Percentiles rank a stretch among this genome's conserved stretches.
Conservation (phyloP, 2,113 vertebrate species). For the Hippocampus abdominalis region DNA sequence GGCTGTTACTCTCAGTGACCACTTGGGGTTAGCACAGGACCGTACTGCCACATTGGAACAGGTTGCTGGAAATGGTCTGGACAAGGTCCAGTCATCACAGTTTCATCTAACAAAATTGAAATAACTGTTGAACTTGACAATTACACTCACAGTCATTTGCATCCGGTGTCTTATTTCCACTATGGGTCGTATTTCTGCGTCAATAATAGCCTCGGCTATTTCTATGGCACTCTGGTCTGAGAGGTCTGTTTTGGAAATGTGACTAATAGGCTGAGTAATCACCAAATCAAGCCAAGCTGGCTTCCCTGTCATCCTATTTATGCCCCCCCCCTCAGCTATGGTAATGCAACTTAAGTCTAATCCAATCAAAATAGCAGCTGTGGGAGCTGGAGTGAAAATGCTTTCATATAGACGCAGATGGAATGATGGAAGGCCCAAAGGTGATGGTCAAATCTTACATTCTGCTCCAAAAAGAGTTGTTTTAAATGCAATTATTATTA, state of each 20-base stretch:
- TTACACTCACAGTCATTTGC: constrained; percentile 6
- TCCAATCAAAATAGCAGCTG: constrained; percentile 54
- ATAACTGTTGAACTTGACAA: background rate
- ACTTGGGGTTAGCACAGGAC: constrained; percentile 34
- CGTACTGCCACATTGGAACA: constrained; percentile 28
- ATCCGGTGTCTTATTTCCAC: background rate
- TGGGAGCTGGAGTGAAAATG: constrained; percentile 28
- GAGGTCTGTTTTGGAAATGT: constrained; percentile 33
- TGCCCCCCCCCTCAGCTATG: constrained; percentile 44
- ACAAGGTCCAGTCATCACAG: constrained; percentile 50
- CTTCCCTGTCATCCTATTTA: constrained; percentile 42
- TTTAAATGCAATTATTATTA: background rate
- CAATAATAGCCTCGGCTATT: background rate
- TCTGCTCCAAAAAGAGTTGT: background rate
- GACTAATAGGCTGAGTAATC: constrained; percentile 56
- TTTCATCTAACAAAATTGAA: background rate
- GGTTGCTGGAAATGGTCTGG: constrained; percentile 2
- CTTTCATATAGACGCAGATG: constrained; percentile 32
- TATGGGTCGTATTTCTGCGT: background rate
- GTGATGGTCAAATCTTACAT: background rate
- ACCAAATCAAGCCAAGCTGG: constrained; percentile 47
- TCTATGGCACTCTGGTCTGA: constrained; percentile 7
- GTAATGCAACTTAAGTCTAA: constrained; percentile 49
- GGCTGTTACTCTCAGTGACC: constrained; percentile 29
- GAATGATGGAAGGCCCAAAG: constrained; percentile 19